Evolutionary conservation across 2,888 invertebrate genomes (phyloP).

Genomic region (Orchesella flavescens): DNA sequence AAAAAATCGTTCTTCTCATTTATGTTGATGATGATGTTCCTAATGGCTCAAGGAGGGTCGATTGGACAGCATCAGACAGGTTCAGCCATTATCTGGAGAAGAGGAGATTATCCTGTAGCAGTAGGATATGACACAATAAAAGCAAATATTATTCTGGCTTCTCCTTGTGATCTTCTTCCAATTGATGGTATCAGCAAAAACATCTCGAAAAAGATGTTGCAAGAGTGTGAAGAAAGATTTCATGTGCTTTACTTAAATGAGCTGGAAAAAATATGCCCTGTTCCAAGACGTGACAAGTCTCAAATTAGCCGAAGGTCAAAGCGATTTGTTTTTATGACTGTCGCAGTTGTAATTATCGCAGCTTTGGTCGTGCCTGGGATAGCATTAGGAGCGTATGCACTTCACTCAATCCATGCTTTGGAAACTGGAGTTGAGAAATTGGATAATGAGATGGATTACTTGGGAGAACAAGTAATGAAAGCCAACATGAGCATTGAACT

Average conservation of each 20-base stretch:
- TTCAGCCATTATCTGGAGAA: slow-evolving; percentile 17
- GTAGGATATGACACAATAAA: slow-evolving; percentile 8
- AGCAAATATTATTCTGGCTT: background rate
- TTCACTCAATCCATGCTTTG: background rate
- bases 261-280: slow-evolving; percentile 36
- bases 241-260: slow-evolving; percentile 30
- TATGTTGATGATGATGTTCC: background rate
- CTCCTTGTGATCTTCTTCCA: slow-evolving; percentile 13
- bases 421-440: background rate
- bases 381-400: background rate
- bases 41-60: background rate
- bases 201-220: background rate
- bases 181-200: background rate
- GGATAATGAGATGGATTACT: background rate
- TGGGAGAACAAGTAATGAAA: background rate
- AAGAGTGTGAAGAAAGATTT: slow-evolving; percentile 25
- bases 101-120: background rate
- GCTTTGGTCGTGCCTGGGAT: background rate
- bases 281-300: background rate
- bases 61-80: background rate
- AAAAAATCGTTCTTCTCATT: background rate
- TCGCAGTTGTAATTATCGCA: background rate
- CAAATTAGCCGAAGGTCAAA: background rate
- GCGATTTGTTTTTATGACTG: background rate
- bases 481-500: background rate